Evolutionary conservation across 1,140 invertebrate genomes (phyloP).

Genomic region (Drosophila tsacasi): DNA sequence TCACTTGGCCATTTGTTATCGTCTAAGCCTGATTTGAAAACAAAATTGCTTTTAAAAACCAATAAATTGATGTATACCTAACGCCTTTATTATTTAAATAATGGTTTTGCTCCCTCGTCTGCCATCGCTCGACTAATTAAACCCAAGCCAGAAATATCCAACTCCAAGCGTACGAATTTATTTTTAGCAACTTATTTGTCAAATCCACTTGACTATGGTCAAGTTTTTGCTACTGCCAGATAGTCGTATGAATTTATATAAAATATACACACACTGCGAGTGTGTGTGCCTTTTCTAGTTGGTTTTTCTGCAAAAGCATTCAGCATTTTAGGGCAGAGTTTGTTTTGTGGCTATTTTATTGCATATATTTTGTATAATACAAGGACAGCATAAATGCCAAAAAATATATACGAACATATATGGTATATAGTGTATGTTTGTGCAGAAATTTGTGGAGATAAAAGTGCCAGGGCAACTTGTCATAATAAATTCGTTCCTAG

Average conservation of each 20-base stretch:
- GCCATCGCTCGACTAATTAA: conserved; percentile 33
- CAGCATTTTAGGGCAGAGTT: conserved; percentile 65
- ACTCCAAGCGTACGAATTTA: conserved; percentile 46
- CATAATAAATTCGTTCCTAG: conserved; percentile 78
- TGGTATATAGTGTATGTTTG: conserved; percentile 15
- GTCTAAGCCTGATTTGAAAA: conserved; percentile 1
- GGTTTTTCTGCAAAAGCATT: conserved; percentile 54
- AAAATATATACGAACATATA: conserved; percentile 30
- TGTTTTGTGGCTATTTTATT: conserved; percentile 78
- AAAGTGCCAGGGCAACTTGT: conserved; percentile 84
- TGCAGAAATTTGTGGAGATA: conserved; percentile 71
- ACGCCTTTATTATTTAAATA: conserved; percentile 17
- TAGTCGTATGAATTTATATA: conserved; percentile 24
- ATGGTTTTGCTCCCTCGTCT: conserved; percentile 5
- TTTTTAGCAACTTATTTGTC: conserved; percentile 71
- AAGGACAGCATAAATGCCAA: conserved; percentile 57
- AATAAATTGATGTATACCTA: conserved; percentile 15
- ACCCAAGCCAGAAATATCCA: conserved; percentile 11
- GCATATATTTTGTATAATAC: conserved; percentile 71
- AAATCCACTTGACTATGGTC: conserved; percentile 55
- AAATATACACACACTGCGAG: conserved; percentile 4
- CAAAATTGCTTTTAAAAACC: conserved; percentile 30
- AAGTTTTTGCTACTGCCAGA: conserved; percentile 37
- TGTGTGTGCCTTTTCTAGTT: conserved; percentile 39
- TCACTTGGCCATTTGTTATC: conserved; percentile 10